phyloP scores from a whole-genome alignment of 2,113 vertebrate species.

The Eptesicus fuscus region DNA sequence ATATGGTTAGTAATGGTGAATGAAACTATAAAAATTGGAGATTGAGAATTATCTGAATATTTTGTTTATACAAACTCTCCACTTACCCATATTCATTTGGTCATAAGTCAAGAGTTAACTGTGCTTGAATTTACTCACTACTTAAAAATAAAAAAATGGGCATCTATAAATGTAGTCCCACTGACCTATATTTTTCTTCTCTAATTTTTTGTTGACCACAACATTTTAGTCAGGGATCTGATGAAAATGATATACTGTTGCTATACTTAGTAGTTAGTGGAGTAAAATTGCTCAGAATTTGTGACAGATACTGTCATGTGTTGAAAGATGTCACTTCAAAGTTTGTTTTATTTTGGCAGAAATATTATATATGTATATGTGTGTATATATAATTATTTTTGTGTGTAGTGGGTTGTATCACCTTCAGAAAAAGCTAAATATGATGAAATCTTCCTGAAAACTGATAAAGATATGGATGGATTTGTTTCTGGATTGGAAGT shows the following conservation, averaged over 20 bases:
- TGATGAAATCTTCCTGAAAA: conserved; percentile 95
- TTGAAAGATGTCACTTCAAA: neutral
- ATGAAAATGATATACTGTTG: neutral
- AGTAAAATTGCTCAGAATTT: conserved; percentile 30
- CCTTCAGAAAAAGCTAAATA: conserved; percentile 94
- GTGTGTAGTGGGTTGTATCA: conserved; percentile 93
- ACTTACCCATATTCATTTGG: neutral
- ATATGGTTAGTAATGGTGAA: neutral
- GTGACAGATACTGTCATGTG: neutral
- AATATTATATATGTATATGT: neutral
- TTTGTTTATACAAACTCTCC: conserved; percentile 34
- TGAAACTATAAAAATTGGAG: conserved; percentile 25
- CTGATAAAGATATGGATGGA: conserved; percentile 96
- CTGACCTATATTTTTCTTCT: conserved; percentile 17
- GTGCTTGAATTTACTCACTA: conserved; percentile 35
- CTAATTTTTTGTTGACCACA: neutral
- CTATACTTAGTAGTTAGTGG: neutral
- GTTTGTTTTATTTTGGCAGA: conserved; percentile 38
- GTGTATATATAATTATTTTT: neutral
- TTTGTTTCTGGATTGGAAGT: conserved; percentile 96
- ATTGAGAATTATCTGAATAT: conserved; percentile 30
- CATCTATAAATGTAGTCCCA: neutral
- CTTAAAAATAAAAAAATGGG: neutral
- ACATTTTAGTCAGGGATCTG: neutral
- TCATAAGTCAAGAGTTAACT: conserved; percentile 51